Conservation (phyloP, 1,140 invertebrate genomes). For the Calosoma granatense region DNA sequence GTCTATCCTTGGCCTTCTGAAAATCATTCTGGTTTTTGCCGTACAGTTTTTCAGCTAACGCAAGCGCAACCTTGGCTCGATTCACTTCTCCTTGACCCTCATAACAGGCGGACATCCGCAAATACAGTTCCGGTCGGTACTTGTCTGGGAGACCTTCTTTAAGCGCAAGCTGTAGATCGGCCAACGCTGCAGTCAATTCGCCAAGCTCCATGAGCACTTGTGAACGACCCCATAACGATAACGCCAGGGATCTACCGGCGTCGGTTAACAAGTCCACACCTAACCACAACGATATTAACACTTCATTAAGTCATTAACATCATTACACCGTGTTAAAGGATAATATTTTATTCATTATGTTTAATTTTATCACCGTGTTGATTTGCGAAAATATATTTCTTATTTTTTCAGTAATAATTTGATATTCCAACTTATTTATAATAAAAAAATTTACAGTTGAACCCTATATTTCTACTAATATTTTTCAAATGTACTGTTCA, state of each 20-base stretch:
- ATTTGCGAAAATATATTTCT: too few relatives aligned
- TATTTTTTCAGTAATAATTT: too few relatives aligned
- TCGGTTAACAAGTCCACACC: conserved; percentile 42
- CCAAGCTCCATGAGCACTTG: conserved; percentile 41
- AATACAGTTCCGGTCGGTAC: conserved; percentile 47
- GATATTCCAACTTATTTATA: too few relatives aligned
- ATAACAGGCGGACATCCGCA: conserved; percentile 51
- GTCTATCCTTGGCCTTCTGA: conserved; percentile 17
- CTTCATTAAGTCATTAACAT: neutral
- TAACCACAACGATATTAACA: conserved; percentile 20
- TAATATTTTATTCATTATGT: conserved; percentile 9
- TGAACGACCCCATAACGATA: conserved; percentile 48
- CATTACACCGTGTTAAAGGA: neutral
- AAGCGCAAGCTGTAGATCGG: conserved; percentile 49
- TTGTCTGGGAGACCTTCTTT: conserved; percentile 45
- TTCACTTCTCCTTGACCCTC: conserved; percentile 40
- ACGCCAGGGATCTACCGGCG: conserved; percentile 45
- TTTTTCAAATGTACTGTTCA: neutral
- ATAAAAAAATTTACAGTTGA: too few relatives aligned
- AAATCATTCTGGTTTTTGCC: conserved; percentile 30
- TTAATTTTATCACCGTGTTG: too few relatives aligned
- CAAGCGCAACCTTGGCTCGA: conserved; percentile 45
- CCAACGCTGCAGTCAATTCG: conserved; percentile 42
- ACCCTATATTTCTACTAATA: neutral
- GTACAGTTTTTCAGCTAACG: conserved; percentile 42